Evolutionary conservation across 2,888 invertebrate species (phyloP).

Genomic region (Bellardia pandia): DNA sequence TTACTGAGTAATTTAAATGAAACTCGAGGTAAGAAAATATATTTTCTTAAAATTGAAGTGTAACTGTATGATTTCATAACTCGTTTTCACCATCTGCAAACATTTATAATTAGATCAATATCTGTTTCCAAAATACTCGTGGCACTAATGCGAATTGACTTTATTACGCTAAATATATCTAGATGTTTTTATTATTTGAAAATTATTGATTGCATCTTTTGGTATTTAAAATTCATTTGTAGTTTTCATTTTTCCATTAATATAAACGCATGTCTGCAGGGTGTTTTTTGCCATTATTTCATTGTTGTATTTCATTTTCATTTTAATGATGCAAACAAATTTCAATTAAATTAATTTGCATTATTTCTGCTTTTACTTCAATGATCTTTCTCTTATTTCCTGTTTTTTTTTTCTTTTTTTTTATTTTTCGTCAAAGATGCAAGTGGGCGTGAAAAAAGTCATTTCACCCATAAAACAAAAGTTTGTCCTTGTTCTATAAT

Average conservation of each 20-base stretch:
- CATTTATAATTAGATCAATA: too few relatives aligned
- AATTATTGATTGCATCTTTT: neutral
- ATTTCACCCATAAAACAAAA: neutral
- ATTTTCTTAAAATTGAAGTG: too few relatives aligned
- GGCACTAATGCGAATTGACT: neutral
- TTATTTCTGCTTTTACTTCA: neutral
- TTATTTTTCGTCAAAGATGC: neutral
- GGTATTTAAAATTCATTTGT: neutral
- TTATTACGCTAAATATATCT: neutral
- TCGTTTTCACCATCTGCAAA: too few relatives aligned
- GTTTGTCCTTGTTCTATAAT: conserved; percentile 6
- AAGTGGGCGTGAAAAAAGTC: conserved; percentile 3
- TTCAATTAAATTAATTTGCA: conserved; percentile 13
- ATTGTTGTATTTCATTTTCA: neutral
- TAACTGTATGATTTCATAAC: too few relatives aligned
- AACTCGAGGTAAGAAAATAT: too few relatives aligned
- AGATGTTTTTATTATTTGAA: neutral
- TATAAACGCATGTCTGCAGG: neutral
- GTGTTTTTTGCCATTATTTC: neutral
- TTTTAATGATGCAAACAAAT: neutral
- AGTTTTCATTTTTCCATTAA: neutral
- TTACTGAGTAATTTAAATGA: too few relatives aligned
- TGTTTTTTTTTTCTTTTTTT: too few relatives aligned
- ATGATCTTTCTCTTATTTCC: neutral
- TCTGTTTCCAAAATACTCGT: too few relatives aligned